Evolutionary conservation across 2,797 vertebrate species (phyloP).

Genomic region (Sebastes taczanowskii): DNA sequence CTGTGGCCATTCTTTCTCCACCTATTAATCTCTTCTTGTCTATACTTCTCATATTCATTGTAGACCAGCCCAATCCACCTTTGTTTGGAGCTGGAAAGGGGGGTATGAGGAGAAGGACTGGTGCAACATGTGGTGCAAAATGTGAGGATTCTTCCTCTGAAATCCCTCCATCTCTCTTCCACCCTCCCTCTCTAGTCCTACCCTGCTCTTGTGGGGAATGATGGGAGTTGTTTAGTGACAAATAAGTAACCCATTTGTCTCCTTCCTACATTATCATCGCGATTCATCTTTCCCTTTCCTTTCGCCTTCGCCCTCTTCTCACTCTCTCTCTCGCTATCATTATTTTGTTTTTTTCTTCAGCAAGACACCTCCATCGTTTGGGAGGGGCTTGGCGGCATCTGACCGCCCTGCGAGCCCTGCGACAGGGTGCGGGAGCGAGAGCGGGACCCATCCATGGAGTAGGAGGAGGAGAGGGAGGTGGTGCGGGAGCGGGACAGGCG

Average conservation of each 20-base stretch:
- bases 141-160: constrained; percentile 2
- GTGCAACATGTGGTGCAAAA: constrained; percentile 27
- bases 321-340: not conserved
- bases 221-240: constrained; percentile 64
- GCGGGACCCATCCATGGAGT: constrained; percentile 89
- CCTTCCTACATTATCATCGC: constrained; percentile 39
- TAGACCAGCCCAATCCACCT: not conserved
- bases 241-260: constrained; percentile 67
- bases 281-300: constrained; percentile 23
- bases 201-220: constrained; percentile 58
- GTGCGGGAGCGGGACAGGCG: constrained; percentile 93
- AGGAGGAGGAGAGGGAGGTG: constrained; percentile 91
- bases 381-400: constrained; percentile 84
- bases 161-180: constrained; percentile 5
- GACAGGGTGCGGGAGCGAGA: constrained; percentile 92
- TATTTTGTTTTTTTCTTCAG: constrained; percentile 69
- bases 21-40: constrained; percentile 31
- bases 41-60: not conserved
- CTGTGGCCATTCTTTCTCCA: not conserved
- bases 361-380: constrained; percentile 95
- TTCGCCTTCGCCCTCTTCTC: not conserved
- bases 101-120: constrained; percentile 27
- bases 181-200: constrained; percentile 18
- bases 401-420: constrained; percentile 91
- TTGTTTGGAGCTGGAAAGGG: constrained; percentile 2